Percentiles rank a stretch among this genome's conserved stretches.
phyloP scores from a whole-genome alignment of 2,797 vertebrate species.

The Bothrops alternatus region DNA sequence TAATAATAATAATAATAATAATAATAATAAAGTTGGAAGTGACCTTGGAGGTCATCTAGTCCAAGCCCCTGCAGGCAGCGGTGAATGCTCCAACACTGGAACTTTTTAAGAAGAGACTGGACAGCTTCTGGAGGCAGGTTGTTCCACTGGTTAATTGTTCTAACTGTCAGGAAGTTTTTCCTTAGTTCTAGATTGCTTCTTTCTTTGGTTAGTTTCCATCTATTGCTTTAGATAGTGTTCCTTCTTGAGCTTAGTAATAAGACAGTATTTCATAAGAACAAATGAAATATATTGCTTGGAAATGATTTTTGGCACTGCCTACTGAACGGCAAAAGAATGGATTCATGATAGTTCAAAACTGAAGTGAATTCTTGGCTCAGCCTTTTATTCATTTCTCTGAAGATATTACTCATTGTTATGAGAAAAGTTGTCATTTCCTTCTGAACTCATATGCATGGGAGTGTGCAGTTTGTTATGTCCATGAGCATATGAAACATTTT shows the following conservation, averaged over 20 bases:
- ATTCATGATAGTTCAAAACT: background rate
- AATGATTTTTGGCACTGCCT: conserved; percentile 21
- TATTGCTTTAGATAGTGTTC: background rate
- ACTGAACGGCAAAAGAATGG: background rate
- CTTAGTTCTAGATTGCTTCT: too few relatives aligned
- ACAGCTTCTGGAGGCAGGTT: too few relatives aligned
- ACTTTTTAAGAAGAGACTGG: too few relatives aligned
- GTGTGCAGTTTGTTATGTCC: background rate
- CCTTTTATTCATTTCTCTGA: background rate
- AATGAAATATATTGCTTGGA: background rate
- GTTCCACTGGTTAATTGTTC: too few relatives aligned
- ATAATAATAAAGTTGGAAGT: too few relatives aligned
- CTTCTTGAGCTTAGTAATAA: background rate
- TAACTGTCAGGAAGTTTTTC: too few relatives aligned
- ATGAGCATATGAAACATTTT: background rate
- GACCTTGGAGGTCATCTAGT: too few relatives aligned
- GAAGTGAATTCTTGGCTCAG: background rate
- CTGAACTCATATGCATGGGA: background rate
- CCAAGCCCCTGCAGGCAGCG: too few relatives aligned
- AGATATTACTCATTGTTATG: background rate
- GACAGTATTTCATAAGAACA: conserved; percentile 2
- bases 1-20: too few relatives aligned
- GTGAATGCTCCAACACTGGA: too few relatives aligned
- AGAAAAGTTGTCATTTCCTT: conserved; percentile 1
- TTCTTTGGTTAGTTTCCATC: too few relatives aligned